Conservation (phyloP, 2,797 vertebrate species). For the Taeniopygia guttata region DNA sequence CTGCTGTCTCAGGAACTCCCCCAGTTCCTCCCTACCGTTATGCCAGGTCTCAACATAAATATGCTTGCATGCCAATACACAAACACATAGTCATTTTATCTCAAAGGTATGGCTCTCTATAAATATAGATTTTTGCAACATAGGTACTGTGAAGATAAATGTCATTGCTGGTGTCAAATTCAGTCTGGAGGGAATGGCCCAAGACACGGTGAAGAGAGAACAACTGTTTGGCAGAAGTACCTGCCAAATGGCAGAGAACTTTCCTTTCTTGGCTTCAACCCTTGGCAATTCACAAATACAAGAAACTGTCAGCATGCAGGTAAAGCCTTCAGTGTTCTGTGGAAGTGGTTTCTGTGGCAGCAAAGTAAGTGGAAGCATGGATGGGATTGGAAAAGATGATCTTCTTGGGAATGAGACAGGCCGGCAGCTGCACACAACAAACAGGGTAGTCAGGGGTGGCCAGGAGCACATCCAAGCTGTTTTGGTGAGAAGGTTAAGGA, state of each 20-base stretch:
- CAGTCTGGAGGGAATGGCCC: background rate
- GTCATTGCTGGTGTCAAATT: background rate
- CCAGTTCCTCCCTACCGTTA: background rate
- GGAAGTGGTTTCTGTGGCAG: background rate
- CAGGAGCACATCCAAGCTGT: background rate
- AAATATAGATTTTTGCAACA: background rate
- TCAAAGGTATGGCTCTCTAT: background rate
- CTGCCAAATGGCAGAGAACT: background rate
- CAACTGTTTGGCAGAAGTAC: background rate
- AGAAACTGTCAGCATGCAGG: background rate
- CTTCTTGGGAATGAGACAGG: background rate
- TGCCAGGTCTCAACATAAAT: background rate
- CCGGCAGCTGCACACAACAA: background rate
- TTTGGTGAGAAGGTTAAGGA: background rate
- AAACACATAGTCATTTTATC: background rate
- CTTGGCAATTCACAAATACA: fast-evolving
- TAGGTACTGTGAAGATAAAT: background rate
- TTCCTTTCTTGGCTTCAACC: background rate
- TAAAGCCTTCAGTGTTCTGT: background rate
- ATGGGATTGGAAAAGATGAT: background rate
- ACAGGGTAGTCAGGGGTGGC: too few species aligned
- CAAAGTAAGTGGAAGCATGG: background rate
- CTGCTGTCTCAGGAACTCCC: background rate
- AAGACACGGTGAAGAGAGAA: background rate
- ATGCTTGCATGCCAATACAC: background rate